Conservation (phyloP, 2,113 vertebrate genomes). For the crab-eating macaque (Macaca fascicularis) region T2T-MFA8v1.1 NC_088375.1:219820001-219820500, state of each 20-base stretch:
- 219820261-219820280: background rate
- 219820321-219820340: background rate
- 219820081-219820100: too few relatives aligned
- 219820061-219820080: background rate
- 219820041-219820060: background rate
- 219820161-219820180: too few relatives aligned
- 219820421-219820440: background rate
- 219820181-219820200: background rate
- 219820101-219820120: background rate
- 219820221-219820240: fast-evolving
- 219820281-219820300: too few relatives aligned
- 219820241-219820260: fast-evolving
- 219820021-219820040: background rate
- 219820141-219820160: background rate
- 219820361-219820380: background rate
- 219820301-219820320: too few relatives aligned
- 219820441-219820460: too few relatives aligned
- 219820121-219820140: background rate
- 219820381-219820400: background rate
- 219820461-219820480: background rate
- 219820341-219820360: background rate
- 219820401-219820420: background rate
- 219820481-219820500: too few relatives aligned
- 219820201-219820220: background rate
- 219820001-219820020: background rate